Base-by-base conservation (phyloP, 2,888 invertebrate genomes). In the Sepioteuthis lessoniana region DNA sequence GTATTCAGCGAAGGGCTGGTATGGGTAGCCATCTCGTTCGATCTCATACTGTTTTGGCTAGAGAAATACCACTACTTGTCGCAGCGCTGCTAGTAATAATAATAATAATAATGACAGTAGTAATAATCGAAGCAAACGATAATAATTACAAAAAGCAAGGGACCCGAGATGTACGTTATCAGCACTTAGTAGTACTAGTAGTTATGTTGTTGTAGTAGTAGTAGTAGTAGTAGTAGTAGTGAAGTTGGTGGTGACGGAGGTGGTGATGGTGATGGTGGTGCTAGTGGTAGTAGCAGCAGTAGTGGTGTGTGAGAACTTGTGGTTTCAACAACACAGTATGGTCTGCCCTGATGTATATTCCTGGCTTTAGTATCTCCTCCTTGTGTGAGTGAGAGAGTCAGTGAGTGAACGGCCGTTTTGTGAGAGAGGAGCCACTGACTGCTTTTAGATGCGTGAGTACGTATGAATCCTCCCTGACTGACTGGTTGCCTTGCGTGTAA, bases 1-100 rank as follows among this genome's bases (percentile, higher is more conserved):
- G 98, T 98, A 97, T 95, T 96, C 47, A 96, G 94, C 47, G 94
- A 95, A n/a, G 94, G 94, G 50, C 93, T 94, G 38, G 94, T 94
- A 91, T 94, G 94, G 25, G 94, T 93, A 19, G 95, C 95, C 95
- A 95, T 95, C 31, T 95, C 95, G 90, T 94, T 95, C 93, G 95
- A 95, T 95, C 95, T 94, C 95, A 95, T 95, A 93, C 92, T 92
- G 90, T 76, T 76, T 76, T 76, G 76, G 76, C 76, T 76, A 38
- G 28, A 91, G 42, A 42, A 91, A 38, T 91, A 91, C 91, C 46
- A 91, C 91, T 91, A 91, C 91, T 91, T 42, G 91, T 91, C 38
- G 91, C 46, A 91, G 91, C 91, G 91, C 28, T 91, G 91, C 38
- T 91, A 91, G 37, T 91, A 91, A 35, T 91, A 91, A 46, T 91